Base-by-base conservation (phyloP, 2,113 vertebrate genomes). In the Rutilus rutilus region DNA sequence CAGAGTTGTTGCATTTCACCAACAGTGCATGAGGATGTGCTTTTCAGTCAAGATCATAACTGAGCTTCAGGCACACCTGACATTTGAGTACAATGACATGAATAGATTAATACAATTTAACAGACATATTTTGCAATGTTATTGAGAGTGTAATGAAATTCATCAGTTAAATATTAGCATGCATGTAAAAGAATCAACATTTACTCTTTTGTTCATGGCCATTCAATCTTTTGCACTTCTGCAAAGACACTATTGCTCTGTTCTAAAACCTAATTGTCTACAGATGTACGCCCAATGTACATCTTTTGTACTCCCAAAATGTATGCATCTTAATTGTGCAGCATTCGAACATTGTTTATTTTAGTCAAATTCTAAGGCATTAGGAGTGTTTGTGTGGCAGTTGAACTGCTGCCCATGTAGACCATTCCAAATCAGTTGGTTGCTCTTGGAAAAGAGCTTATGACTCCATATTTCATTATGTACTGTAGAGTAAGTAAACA, bases 1-100 rank as follows among this genome's bases (percentile, higher is more conserved):
- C 54, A 78, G 73, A 78, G 71, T 73, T 65, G 45, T 36, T 82
- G 52, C 47, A 57, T 57, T 27, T 73, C 57, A 87, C 80, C 86
- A 86, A 64, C 17, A 85, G 33, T 36, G 57, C 47, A 85, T 12
- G 4, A 85, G 65, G 54, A 33, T 80, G 27, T 3, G 9, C 57
- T 82, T 71, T 30, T 65, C 5, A 82, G 57, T 84, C 42, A n/a
- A 84, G 15, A 78, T 14, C 12, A 76, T 54, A 25, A 74, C 6
- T 79, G 54, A 75, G 19, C 21, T 42, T 64, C n/a, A 42, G 8
- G 3, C 1, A 36, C 30, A 60, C 30, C 19, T 59, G 21, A 36
- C n/a, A 4, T 80, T 80, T 77, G 21, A 27, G 21, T 45, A 80
- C 23, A 83, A 74, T 25, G n/a, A 39, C 30, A 77, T 50, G 30